Conservation (phyloP, 2,113 vertebrate genomes). For the Notarius quadriscutis region DNA sequence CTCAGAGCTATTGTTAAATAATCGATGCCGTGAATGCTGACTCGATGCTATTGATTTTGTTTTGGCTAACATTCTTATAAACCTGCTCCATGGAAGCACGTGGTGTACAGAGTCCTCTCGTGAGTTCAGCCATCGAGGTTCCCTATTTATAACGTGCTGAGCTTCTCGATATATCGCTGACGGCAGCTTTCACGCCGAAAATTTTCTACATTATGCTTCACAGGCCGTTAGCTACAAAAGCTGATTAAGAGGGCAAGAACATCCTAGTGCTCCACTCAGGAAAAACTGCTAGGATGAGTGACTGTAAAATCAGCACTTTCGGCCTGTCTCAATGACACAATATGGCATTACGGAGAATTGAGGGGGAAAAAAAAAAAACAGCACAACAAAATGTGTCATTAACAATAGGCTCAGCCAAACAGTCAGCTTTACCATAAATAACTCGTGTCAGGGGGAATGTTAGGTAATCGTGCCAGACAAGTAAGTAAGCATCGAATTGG, state of each 20-base stretch:
- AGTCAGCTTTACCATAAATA: constrained; percentile 20
- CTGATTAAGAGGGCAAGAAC: constrained; percentile 42
- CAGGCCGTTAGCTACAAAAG: constrained; percentile 37
- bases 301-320: constrained; percentile 24
- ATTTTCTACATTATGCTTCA: constrained; percentile 37
- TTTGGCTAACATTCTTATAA: constrained; percentile 23
- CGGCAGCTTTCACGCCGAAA: constrained; percentile 15
- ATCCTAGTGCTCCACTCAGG: background rate
- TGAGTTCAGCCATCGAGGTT: background rate
- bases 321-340: constrained; percentile 1
- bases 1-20: constrained; percentile 33
- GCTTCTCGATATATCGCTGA: constrained; percentile 8
- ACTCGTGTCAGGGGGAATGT: constrained; percentile 2
- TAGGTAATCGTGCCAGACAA: constrained; percentile 18
- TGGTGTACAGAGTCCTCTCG: background rate
- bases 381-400: constrained; percentile 17
- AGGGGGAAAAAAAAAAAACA: background rate
- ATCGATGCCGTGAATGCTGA: constrained; percentile 44
- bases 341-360: background rate
- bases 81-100: background rate
- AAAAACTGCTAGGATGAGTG: constrained; percentile 3
- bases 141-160: constrained; percentile 6
- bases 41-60: constrained; percentile 46
- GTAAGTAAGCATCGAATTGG: constrained; percentile 36
- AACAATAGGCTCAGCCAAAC: background rate